Evolutionary conservation across 2,888 invertebrate species (phyloP).

Genomic region (Carcina quercana): DNA sequence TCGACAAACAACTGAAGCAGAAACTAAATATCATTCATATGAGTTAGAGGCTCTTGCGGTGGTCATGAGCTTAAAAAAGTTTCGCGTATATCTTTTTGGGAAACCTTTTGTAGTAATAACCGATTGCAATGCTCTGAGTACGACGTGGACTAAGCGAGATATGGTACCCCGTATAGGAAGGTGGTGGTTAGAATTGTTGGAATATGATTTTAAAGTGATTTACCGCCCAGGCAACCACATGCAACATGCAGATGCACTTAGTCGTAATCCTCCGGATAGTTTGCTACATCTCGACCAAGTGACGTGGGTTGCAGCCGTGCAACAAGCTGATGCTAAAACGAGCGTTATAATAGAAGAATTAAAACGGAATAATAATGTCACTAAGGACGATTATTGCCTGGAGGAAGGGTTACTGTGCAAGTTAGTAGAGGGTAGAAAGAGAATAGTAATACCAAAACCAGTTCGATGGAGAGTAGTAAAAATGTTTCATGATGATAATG

Average conservation of each 20-base stretch:
- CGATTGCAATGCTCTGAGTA: slow-evolving; percentile 13
- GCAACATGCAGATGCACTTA: slow-evolving; percentile 17
- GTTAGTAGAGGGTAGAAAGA: not conserved
- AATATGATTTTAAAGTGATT: slow-evolving; percentile 8
- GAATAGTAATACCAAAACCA: slow-evolving; percentile 17
- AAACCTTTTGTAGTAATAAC: slow-evolving; percentile 13
- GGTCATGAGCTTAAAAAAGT: slow-evolving; percentile 8
- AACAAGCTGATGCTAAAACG: slow-evolving; percentile 1
- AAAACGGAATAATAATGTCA: slow-evolving; percentile 4
- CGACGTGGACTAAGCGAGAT: slow-evolving; percentile 15
- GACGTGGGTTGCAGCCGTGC: not conserved
- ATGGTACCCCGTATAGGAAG: slow-evolving; percentile 16
- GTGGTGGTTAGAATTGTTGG: slow-evolving; percentile 18
- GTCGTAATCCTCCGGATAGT: slow-evolving; percentile 12
- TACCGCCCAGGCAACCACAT: slow-evolving; percentile 14
- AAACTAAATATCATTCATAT: slow-evolving; percentile 7
- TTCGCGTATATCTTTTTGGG: slow-evolving; percentile 12
- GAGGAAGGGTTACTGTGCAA: slow-evolving; percentile 5
- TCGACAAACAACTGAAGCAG: slow-evolving; percentile 10
- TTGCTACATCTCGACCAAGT: slow-evolving; percentile 1
- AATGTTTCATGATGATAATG: slow-evolving; percentile 13
- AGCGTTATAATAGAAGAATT: not conserved
- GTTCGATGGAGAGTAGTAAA: slow-evolving; percentile 17
- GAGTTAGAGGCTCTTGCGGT: slow-evolving; percentile 16
- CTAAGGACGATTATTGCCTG: too few species aligned